Base-by-base conservation (phyloP, 2,113 vertebrate species). In the Chlamydotis undulata region DNA sequence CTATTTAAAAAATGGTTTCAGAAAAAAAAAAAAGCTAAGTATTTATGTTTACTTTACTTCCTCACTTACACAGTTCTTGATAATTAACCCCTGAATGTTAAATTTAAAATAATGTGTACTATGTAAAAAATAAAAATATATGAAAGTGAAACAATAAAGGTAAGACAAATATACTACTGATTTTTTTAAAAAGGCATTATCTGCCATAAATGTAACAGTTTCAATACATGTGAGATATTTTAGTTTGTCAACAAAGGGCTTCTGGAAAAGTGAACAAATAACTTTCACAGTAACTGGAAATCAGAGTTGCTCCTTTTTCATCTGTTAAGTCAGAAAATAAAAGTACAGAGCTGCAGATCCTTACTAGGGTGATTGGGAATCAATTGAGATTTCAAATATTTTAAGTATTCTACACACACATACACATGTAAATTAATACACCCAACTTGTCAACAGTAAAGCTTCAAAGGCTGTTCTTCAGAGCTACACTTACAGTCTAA, bases 381-480 rank as follows among this genome's bases (percentile, higher is more conserved):
- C 87, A 91, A 94, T 50, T 79, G 81, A 96, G 93, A 93, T 94
- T 94, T 96, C 61, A 94, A 95, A 83, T 85, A 95, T 85, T 89
- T 94, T 94, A 94, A 95, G 77, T 61, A 97, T 97, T 94, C 94
- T 60, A 84, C 76, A 94, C 87, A 94, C 92, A 94, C 60, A 86
- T 56, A 59, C 64, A 91, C 83, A 93, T 94, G 80, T 86, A 95
- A 93, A 97, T 95, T 96, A 94, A 89, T 92, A 96, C 61, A 97
- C 81, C 49, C 65, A 73, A 69, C 90, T 93, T 96, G 94, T 96
- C 88, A 97, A 96, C 93, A 95, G 82, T 84, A 94, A 84, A 92
- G 85, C 92, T 96, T 96, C 94, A 96, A 96, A 96, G 76, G 59
- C 88, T 61, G 49, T 18, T 93, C 94, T 96, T 91, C 79, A 91